These are phyloP conservation scores for Nothocercus nigrocapillus DNA, from an alignment of 2,113 vertebrate genomes.

Conservation along the genomic window DNA sequence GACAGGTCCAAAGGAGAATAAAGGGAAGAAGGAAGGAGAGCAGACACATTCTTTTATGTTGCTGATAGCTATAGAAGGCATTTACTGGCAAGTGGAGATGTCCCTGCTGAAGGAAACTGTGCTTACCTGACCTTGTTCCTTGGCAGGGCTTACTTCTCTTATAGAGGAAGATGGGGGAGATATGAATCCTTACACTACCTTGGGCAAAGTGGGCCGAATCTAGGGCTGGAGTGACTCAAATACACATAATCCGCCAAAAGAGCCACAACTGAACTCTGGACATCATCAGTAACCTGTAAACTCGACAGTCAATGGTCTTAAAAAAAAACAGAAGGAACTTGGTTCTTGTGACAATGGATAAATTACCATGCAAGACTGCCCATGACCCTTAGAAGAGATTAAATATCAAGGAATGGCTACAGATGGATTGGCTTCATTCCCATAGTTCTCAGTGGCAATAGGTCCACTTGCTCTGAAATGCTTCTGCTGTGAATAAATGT, in stretches of 20 bases:
- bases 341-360: background rate
- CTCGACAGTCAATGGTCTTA: background rate
- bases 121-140: background rate
- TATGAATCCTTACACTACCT: background rate
- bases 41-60: background rate
- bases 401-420: background rate
- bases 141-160: background rate
- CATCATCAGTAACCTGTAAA: background rate
- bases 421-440: background rate
- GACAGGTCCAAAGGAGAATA: background rate
- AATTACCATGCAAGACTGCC: background rate
- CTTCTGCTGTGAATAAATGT: background rate
- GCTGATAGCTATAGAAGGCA: background rate
- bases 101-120: background rate
- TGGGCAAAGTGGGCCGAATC: background rate
- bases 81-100: constrained; percentile 1
- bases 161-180: background rate
- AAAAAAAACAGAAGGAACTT: background rate
- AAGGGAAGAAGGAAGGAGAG: background rate
- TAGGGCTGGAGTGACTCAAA: background rate
- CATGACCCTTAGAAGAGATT: background rate
- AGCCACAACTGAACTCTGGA: background rate
- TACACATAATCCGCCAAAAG: background rate
- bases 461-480: background rate
- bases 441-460: background rate